Evolutionary conservation across 2,888 invertebrate genomes (phyloP), one percentile per base, ranked within the genome.

Genomic region (Ommatoiulus sabulosus): DNA sequence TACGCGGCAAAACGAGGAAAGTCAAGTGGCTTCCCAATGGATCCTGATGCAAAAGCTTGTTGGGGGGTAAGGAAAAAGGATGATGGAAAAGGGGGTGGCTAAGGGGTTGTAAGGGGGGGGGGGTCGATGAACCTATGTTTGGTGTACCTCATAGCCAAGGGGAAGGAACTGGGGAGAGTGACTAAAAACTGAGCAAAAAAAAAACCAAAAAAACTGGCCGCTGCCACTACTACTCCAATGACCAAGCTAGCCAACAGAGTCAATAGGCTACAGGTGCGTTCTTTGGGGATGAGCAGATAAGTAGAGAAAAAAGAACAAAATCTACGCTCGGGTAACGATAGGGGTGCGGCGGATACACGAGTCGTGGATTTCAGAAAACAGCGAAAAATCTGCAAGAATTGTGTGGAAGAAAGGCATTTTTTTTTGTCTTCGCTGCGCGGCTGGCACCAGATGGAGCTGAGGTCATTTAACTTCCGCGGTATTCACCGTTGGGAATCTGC

Each of bases 101-200:
- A 72, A 72, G 72, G 72, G 72, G 72, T 72, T 72, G 72, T 52
- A 15, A n/a, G n/a, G n/a, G 20, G 72, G 24, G 20, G 72, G 72
- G 72, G 72, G 72, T 72, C 72, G 72, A 72, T 72, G 72, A 72
- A 72, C 72, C 72, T 72, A 52, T 52, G 72, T 24, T 72, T 24
- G 72, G 24, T 10, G 72, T 72, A 72, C 72, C 72, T 72, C 72
- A 72, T 72, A 24, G 72, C 72, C 72, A 72, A 72, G 72, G 72
- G 72, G 72, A 72, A 72, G 72, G 72, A 72, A 72, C 72, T 72
- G 72, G 72, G 72, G 72, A 72, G 72, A 72, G 72, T 72, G 72
- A 24, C 20, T 24, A 72, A 72, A 24, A 72, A 72, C 7, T 72
- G 72, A 20, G 72, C 72, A 72, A 20, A 63, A 63, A 72, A 72